Evolutionary conservation across 2,113 vertebrate species (phyloP), one percentile per base, ranked within the genome.

Genomic region (Pavo muticus): DNA sequence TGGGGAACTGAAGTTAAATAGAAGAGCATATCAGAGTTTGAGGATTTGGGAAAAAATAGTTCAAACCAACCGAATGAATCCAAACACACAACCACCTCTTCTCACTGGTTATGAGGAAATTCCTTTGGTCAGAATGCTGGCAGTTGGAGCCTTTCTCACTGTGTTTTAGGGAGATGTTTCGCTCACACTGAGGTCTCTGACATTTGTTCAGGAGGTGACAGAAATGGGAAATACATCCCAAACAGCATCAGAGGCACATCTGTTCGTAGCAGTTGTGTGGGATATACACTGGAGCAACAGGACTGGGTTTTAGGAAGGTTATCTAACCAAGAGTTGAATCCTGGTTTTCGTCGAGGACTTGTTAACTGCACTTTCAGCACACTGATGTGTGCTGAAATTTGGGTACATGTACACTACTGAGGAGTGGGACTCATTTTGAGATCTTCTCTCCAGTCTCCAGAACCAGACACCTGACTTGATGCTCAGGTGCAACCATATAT

Each of bases 131-230:
- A 7, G 35, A 35, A 39, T 54, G 29, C 14, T 47, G n/a, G 1
- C 10, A 48, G 37, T 80, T 40, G 40, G 39, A 59, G 54, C 10
- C 11, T 1, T 24, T 40, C 72, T 65, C 50, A 6, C 32, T 4
- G 21, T 4, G 0, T 3, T 37, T 21, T 4, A 42, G 10, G 0
- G 11, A 79, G 23, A 17, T 20, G 5, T 4, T 54, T 48, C 29
- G 11, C 40, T 48, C 18, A 3, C 10, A 5, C 35, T 29, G 35
- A 40, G 70, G n/a, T 2, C 63, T 8, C 6, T 16, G 5, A 5
- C 0, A 14, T 35, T 48, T 14, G 20, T 4, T 29, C 27, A 13
- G 20, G 48, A 23, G 0, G 47, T 5, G 50, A 47, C 14, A 25
- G 14, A 37, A 64, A 56, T 0, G 39, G 4, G 52, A 84, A 68